Evolutionary conservation across 1,140 invertebrate genomes (phyloP).

Genomic region (Drosophila oshimai): DNA sequence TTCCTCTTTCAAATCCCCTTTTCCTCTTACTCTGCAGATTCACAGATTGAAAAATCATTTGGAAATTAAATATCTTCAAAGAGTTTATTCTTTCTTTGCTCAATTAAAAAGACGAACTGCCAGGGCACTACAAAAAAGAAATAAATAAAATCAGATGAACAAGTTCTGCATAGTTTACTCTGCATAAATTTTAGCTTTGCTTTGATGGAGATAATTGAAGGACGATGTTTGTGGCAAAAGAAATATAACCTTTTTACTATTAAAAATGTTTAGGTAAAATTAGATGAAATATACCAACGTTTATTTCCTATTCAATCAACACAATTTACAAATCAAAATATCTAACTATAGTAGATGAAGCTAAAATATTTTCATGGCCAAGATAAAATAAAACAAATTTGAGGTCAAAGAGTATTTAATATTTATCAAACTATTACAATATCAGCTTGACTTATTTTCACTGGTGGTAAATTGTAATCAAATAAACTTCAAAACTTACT

Average conservation of each 20-base stretch:
- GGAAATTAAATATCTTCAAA: conserved; percentile 25
- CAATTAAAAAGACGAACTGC: conserved; percentile 29
- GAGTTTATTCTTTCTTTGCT: not conserved
- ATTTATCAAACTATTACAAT: not conserved
- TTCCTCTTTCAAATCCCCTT: not conserved
- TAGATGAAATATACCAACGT: too few relatives aligned
- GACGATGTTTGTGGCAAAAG: too few relatives aligned
- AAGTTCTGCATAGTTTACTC: not conserved
- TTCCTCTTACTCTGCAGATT: not conserved
- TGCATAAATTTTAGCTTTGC: not conserved
- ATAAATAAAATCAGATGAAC: not conserved
- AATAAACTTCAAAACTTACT: not conserved
- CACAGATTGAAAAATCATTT: conserved; percentile 25
- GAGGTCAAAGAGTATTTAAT: not conserved
- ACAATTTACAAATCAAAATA: not conserved
- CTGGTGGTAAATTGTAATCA: not conserved
- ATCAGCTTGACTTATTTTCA: not conserved
- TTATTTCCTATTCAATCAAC: not conserved
- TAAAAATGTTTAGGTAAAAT: too few relatives aligned
- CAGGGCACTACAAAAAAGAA: not conserved
- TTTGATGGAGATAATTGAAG: not conserved
- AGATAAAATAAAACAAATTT: not conserved
- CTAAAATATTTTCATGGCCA: too few relatives aligned
- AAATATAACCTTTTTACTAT: too few relatives aligned
- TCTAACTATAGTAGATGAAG: too few relatives aligned